These are phyloP conservation scores for Drosophila meridiana DNA, from an alignment of 2,888 invertebrate genomes.

Conservation along the genomic window DNA sequence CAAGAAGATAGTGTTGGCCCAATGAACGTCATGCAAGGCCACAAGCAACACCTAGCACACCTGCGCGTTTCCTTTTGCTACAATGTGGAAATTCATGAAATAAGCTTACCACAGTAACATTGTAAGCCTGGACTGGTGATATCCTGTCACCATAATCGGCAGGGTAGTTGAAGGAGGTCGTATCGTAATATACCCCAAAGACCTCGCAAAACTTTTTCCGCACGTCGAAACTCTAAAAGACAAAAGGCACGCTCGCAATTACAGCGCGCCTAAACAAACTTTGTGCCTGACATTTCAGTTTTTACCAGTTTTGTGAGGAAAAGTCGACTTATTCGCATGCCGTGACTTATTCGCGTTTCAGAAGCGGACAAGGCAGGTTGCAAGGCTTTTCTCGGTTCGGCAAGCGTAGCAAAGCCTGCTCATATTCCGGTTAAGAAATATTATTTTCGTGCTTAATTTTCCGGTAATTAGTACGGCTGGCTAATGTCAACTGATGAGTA, in stretches of 20 bases:
- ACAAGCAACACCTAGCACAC: constrained; percentile 46
- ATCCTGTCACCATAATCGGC: constrained; percentile 1
- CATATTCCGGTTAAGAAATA: constrained; percentile 21
- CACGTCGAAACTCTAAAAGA: constrained; percentile 56
- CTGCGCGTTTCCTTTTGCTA: constrained; percentile 9
- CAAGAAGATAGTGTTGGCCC: constrained; percentile 18
- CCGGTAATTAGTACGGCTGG: constrained; percentile 63
- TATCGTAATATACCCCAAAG: constrained; percentile 12
- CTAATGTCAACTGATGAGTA: constrained; percentile 71
- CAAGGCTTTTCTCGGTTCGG: constrained; percentile 10
- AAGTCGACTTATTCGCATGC: constrained; percentile 51
- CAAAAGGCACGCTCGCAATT: constrained; percentile 71
- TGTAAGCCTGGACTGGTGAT: constrained; percentile 30
- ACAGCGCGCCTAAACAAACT: constrained; percentile 63
- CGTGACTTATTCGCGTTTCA: constrained; percentile 78
- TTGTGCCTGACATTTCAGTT: constrained; percentile 70
- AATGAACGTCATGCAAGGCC: constrained; percentile 50
- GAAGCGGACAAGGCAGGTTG: constrained; percentile 61
- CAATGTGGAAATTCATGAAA: neutral
- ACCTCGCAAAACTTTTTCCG: constrained; percentile 50
- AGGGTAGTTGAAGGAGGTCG: neutral
- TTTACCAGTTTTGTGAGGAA: constrained; percentile 43
- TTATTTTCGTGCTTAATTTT: constrained; percentile 59
- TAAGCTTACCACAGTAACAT: constrained; percentile 29
- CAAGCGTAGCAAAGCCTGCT: constrained; percentile 9